These are phyloP conservation scores for Sceloporus undulatus DNA, from an alignment of 2,113 vertebrate species.

Conservation along the genomic window DNA sequence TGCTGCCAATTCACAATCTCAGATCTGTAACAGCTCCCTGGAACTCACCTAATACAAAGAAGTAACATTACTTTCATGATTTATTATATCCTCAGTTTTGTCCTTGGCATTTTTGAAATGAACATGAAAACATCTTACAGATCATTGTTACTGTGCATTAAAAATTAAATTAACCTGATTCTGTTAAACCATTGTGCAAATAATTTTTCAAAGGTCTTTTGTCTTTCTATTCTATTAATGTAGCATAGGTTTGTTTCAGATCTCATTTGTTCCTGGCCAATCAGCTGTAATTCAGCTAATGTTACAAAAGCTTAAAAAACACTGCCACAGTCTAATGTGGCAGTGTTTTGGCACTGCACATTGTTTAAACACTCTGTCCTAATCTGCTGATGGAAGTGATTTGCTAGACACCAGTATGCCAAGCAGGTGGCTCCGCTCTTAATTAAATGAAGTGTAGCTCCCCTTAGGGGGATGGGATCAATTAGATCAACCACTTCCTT, in stretches of 20 bases:
- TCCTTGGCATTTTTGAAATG: background rate
- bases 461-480: constrained; percentile 39
- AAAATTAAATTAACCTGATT: constrained; percentile 24
- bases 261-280: constrained; percentile 41
- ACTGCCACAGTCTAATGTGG: constrained; percentile 38
- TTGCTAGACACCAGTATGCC: background rate
- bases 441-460: constrained; percentile 56
- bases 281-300: constrained; percentile 53
- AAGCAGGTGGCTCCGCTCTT: constrained; percentile 54
- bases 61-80: constrained; percentile 27
- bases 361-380: constrained; percentile 25
- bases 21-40: constrained; percentile 19
- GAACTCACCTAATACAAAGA: constrained; percentile 42
- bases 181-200: constrained; percentile 39
- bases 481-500: constrained; percentile 50
- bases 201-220: constrained; percentile 10
- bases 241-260: background rate
- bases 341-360: constrained; percentile 21
- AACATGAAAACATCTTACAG: constrained; percentile 21
- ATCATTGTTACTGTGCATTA: constrained; percentile 12
- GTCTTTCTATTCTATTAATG: background rate
- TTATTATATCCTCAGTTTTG: background rate
- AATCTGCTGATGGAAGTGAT: constrained; percentile 39
- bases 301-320: constrained; percentile 35
- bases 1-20: background rate